Evolutionary conservation across 1,140 invertebrate species (phyloP).

Genomic region (Battus philenor): DNA sequence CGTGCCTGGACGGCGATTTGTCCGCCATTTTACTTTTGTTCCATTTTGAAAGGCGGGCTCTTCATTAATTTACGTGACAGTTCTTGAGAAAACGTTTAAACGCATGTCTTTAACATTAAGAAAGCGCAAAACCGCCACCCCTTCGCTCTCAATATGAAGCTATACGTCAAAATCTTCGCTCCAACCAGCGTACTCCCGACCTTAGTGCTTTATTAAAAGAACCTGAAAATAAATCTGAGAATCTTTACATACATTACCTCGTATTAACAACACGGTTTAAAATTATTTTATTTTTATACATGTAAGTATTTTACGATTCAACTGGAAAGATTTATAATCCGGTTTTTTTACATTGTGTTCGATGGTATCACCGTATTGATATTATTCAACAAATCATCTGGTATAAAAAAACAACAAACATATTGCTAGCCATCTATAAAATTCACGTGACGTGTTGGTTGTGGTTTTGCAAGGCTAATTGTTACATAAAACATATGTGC

Average conservation of each 20-base stretch:
- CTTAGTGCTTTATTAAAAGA: constrained; percentile 12
- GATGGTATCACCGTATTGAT: constrained; percentile 4
- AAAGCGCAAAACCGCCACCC: constrained; percentile 23
- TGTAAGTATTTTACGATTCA: constrained; percentile 54
- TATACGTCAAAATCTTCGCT: constrained; percentile 4
- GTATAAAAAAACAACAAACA: constrained; percentile 11
- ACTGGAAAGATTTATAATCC: constrained; percentile 34
- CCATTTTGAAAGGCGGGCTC: constrained; percentile 33
- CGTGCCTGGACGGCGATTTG: constrained; percentile 41
- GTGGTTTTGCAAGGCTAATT: constrained; percentile 7
- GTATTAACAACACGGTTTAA: too few species aligned
- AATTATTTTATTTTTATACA: constrained; percentile 50
- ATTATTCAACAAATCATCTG: constrained; percentile 12
- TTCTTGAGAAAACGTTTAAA: constrained; percentile 55
- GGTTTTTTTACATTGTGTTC: constrained; percentile 17
- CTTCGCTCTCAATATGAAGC: constrained; percentile 13
- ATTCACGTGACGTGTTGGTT: constrained; percentile 8
- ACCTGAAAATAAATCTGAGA: constrained; percentile 8
- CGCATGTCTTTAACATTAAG: constrained; percentile 27
- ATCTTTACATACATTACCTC: constrained; percentile 26
- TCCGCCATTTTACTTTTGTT: constrained; percentile 32
- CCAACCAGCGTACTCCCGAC: constrained; percentile 11
- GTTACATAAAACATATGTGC: constrained; percentile 9
- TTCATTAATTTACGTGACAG: constrained; percentile 60
- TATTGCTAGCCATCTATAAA: constrained; percentile 2